A percentile compares a stretch with the other conserved stretches of the same genome.
phyloP scores from a whole-genome alignment of 2,888 invertebrate genomes.

The Lutraria lutraria region DNA sequence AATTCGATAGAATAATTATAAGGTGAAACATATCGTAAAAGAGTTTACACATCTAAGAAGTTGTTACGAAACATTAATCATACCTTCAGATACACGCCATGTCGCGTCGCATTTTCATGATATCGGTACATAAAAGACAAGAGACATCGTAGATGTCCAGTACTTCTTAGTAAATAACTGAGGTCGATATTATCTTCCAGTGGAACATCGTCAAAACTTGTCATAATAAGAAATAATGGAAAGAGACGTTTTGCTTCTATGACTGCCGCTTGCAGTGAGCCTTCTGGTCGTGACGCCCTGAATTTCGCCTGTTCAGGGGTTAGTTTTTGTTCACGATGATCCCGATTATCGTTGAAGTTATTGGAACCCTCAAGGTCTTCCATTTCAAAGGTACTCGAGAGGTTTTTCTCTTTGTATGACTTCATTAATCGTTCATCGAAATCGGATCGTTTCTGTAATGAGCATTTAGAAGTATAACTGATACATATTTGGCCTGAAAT shows the following conservation, averaged over 20 bases:
- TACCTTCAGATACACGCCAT: conserved; percentile 54
- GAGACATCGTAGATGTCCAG: background rate
- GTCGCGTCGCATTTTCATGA: conserved; percentile 47
- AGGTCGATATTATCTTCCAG: background rate
- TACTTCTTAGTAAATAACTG: background rate
- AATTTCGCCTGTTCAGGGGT: background rate
- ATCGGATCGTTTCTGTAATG: background rate
- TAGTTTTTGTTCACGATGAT: background rate
- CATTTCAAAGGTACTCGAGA: background rate
- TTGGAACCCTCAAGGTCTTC: too few relatives aligned
- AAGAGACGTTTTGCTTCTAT: background rate
- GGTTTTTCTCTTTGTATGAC: background rate
- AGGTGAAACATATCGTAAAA: background rate
- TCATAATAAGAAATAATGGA: conserved; percentile 6
- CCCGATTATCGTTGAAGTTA: too few relatives aligned
- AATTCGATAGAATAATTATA: background rate
- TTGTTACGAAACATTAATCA: background rate
- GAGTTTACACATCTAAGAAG: background rate
- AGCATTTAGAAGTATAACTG: too few relatives aligned
- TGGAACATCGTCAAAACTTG: conserved; percentile 36
- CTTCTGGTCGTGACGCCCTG: background rate
- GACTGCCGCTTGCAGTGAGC: conserved; percentile 29
- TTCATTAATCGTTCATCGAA: conserved; percentile 9
- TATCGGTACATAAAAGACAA: conserved; percentile 53
- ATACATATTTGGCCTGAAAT: too few relatives aligned